Evolutionary conservation across 2,113 vertebrate species (phyloP), one percentile per base, ranked within the genome.

Genomic region (Pontoporia blainvillei): DNA sequence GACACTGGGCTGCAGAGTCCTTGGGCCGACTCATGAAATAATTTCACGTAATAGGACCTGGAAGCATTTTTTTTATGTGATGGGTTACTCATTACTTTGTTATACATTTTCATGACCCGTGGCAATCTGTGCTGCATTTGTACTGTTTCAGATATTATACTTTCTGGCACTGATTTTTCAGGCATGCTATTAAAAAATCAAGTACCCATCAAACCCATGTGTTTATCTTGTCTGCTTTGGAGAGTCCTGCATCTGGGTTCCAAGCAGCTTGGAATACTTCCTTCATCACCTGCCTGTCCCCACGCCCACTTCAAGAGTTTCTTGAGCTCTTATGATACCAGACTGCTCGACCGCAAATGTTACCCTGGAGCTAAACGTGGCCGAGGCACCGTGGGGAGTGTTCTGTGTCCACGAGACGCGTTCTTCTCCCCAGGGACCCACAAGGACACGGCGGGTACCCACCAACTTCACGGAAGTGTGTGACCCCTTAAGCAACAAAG

Each of bases 381-480:
- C 14, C 10, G 25, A 46, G 78, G 8, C 2, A 2, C 31, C 21
- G 14, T 1, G 7, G 34, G 39, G 29, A 3, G 5, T 9, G 29
- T 2, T 39, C 18, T 17, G 3, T 1, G 23, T 71, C 14, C 6
- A 31, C 3, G n/a, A 44, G 6, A 36, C 7, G 5, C 29, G 10
- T 7, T 13, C n/a, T n/a, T 25, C 25, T 27, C 41, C 57, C 31
- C 25, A 6, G 79, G 36, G 34, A 34, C 62, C 15, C 2, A 1
- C 2, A 2, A 1, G 4, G 14, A 10, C 27, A 8, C 2, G 2
- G 15, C 0, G 2, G 44, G 10, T 5, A 13, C 10, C 15, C 0
- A 0, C 21, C 12, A 4, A 21, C 46, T 29, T 52, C 46, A 27
- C 0, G 0, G 2, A 31, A 25, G 3, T 8, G 1, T 1, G 18